Evolutionary conservation across 2,888 invertebrate species (phyloP).

Genomic region (Anoncus sp.): DNA sequence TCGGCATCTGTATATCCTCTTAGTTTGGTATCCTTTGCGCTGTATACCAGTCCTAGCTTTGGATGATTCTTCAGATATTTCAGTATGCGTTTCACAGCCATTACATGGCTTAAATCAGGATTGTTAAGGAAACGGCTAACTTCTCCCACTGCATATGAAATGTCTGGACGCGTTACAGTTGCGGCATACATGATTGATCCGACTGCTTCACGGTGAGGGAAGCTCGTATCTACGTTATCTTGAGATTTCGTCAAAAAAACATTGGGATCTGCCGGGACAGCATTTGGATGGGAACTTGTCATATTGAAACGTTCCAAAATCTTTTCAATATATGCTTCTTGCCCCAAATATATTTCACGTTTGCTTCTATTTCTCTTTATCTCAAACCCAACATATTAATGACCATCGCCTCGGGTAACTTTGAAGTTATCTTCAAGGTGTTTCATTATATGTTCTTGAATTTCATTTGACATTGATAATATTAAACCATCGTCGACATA

Average conservation of each 20-base stretch:
- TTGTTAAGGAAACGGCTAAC: not conserved
- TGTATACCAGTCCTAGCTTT: no score
- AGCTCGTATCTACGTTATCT: not conserved
- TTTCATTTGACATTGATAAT: not conserved
- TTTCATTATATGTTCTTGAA: not conserved
- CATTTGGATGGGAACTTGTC: slow-evolving; percentile 16
- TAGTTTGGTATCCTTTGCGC: no score
- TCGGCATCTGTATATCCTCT: no score
- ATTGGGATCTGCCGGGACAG: slow-evolving; percentile 42
- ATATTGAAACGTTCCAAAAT: slow-evolving; percentile 47
- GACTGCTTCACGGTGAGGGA: slow-evolving; percentile 17
- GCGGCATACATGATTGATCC: slow-evolving; percentile 15
- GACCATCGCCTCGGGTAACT: not conserved
- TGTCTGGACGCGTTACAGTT: slow-evolving; percentile 6
- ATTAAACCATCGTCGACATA: slow-evolving; percentile 15
- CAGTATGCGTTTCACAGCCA: not conserved
- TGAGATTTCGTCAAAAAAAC: not conserved
- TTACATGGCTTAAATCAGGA: not conserved
- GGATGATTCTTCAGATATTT: no score
- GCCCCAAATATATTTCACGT: slow-evolving; percentile 6
- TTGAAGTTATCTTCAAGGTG: slow-evolving; percentile 5
- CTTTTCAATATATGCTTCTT: slow-evolving; percentile 45
- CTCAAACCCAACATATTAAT: slow-evolving; percentile 17
- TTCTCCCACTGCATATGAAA: slow-evolving; percentile 18
- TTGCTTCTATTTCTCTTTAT: not conserved